phyloP scores from a whole-genome alignment of 1,140 invertebrate species.

The Tetragnatha versicolor region DNA sequence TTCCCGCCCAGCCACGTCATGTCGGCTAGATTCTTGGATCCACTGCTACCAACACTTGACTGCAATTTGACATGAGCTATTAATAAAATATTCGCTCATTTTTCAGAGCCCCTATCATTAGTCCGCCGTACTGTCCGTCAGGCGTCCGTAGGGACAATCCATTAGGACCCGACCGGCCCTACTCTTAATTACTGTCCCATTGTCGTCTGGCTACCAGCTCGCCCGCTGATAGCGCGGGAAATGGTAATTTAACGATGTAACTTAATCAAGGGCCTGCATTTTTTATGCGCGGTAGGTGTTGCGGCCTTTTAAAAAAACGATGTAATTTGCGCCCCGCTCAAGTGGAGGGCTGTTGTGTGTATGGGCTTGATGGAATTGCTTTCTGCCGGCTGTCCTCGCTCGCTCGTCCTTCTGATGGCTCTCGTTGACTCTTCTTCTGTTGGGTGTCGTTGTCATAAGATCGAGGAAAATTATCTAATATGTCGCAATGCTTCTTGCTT shows the following conservation, averaged over 20 bases:
- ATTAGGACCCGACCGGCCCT: slow-evolving; percentile 44
- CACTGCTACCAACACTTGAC: slow-evolving; percentile 46
- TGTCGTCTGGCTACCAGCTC: slow-evolving; percentile 30
- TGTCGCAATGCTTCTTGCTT: no score
- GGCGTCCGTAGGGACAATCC: slow-evolving; percentile 40
- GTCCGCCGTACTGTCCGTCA: slow-evolving; percentile 47
- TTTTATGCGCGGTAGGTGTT: slow-evolving; percentile 42
- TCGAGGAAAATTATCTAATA: no score
- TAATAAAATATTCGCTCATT: slow-evolving; percentile 53
- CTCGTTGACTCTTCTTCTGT: no score
- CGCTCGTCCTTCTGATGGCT: no score
- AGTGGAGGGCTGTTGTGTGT: no score
- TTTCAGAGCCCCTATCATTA: slow-evolving; percentile 53
- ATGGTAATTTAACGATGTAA: slow-evolving; percentile 49
- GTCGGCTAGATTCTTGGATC: slow-evolving; percentile 24
- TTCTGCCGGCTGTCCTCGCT: no score
- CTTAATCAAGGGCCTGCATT: slow-evolving; percentile 43
- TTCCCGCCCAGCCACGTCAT: slow-evolving; percentile 1
- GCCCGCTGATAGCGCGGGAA: slow-evolving; percentile 8
- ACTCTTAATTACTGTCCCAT: slow-evolving; percentile 49
- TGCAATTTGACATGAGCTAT: slow-evolving; percentile 54
- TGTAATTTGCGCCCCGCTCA: no score
- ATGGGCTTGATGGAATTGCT: no score
- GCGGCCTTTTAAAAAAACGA: slow-evolving; percentile 4
- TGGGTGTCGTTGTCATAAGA: no score